phyloP scores from a whole-genome alignment of 1,140 invertebrate species.

The Cephus cinctus region DNA sequence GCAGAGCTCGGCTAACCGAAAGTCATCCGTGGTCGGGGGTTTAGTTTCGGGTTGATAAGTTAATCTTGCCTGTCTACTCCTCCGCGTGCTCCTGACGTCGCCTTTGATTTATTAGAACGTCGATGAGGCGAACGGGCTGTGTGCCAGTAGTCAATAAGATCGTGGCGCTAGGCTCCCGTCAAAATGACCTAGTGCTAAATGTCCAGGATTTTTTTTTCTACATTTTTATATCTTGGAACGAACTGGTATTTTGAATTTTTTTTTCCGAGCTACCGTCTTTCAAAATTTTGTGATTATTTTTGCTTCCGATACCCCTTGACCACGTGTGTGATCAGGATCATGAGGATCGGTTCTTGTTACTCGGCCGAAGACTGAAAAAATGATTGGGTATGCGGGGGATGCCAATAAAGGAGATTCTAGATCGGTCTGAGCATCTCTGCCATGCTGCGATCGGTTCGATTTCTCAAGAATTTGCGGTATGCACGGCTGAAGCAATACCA shows the following conservation, averaged over 20 bases:
- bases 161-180: no score
- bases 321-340: no score
- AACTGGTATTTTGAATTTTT: no score
- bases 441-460: conserved; percentile 31
- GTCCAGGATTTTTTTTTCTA: no score
- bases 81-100: conserved; percentile 35
- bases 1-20: conserved; percentile 17
- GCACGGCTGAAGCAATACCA: conserved; percentile 35
- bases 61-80: conserved; percentile 39
- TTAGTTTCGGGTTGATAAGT: conserved; percentile 34
- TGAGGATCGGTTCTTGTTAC: no score
- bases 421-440: conserved; percentile 36
- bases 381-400: conserved; percentile 43
- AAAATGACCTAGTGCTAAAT: no score
- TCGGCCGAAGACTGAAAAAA: conserved; percentile 35
- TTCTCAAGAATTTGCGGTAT: conserved; percentile 47
- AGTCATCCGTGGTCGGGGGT: conserved; percentile 32
- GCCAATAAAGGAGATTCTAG: conserved; percentile 43
- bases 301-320: no score
- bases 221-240: no score
- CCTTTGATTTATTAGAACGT: conserved; percentile 43
- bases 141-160: no score
- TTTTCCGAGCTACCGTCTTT: no score
- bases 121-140: no score
- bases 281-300: no score